phyloP scores from a whole-genome alignment of 1,140 invertebrate genomes.

The Rhagoletis zephyria region DNA sequence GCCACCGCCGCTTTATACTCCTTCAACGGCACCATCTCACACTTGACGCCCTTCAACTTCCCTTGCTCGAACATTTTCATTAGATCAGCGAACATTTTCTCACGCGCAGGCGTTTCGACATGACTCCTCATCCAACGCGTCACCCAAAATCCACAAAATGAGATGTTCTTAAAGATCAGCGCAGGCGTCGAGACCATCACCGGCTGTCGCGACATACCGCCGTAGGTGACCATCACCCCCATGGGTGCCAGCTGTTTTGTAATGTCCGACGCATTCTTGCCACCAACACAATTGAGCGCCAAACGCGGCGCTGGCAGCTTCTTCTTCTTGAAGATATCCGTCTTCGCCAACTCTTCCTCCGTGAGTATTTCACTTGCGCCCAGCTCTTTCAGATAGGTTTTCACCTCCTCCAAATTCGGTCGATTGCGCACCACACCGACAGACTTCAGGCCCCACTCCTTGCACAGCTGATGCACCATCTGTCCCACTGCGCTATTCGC shows the following conservation, averaged over 20 bases:
- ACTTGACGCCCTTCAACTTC: constrained; percentile 81
- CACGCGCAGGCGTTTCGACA: constrained; percentile 74
- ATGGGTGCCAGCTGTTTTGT: constrained; percentile 81
- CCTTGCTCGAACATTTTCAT: constrained; percentile 79
- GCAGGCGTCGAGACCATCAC: constrained; percentile 84
- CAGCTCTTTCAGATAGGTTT: constrained; percentile 80
- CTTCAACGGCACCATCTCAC: constrained; percentile 82
- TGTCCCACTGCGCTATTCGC: constrained; percentile 96
- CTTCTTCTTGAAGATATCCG: constrained; percentile 81
- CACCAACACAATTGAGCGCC: constrained; percentile 95
- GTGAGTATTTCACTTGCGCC: constrained; percentile 91
- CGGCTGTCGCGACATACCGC: constrained; percentile 95
- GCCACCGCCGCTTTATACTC: constrained; percentile 83
- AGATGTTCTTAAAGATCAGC: constrained; percentile 93
- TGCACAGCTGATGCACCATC: constrained; percentile 91
- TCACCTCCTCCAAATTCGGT: constrained; percentile 82
- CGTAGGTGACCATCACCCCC: constrained; percentile 93
- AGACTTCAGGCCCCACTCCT: constrained; percentile 82
- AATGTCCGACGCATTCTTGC: constrained; percentile 89
- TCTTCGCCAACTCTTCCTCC: constrained; percentile 86
- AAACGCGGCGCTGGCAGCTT: constrained; percentile 82
- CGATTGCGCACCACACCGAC: constrained; percentile 90
- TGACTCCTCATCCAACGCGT: constrained; percentile 85
- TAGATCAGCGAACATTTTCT: constrained; percentile 85
- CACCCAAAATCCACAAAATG: constrained; percentile 94